Conservation (phyloP, 2,888 invertebrate species). For the Leptura quadrifasciata region DNA sequence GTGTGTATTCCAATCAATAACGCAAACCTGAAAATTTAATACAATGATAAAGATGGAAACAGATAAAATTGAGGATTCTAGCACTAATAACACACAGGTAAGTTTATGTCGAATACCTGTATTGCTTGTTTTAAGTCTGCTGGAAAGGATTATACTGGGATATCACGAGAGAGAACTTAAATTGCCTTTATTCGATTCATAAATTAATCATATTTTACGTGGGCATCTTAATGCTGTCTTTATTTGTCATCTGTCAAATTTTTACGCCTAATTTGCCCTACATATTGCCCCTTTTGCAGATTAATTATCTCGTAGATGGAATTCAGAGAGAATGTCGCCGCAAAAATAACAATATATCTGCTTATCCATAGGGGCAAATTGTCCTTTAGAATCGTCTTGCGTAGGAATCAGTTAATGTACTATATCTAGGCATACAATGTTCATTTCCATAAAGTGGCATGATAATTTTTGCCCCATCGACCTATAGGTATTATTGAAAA, state of each 20-base stretch:
- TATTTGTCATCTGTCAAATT: constrained; percentile 59
- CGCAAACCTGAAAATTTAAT: constrained; percentile 51
- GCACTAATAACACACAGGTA: constrained; percentile 81
- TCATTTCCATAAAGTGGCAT: not conserved
- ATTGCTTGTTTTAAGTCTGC: constrained; percentile 4
- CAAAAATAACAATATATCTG: not conserved
- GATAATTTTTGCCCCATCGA: not conserved
- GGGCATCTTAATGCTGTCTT: constrained; percentile 47
- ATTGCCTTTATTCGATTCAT: constrained; percentile 31
- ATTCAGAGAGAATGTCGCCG: not conserved
- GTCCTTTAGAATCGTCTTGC: not conserved
- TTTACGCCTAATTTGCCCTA: constrained; percentile 50
- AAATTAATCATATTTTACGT: constrained; percentile 48
- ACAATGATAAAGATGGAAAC: constrained; percentile 92
- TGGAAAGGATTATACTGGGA: not conserved
- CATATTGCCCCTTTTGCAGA: constrained; percentile 43
- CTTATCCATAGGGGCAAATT: not conserved
- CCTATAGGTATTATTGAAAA: not conserved
- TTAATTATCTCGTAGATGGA: not conserved
- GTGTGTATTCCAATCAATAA: constrained; percentile 55
- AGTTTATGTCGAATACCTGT: constrained; percentile 54
- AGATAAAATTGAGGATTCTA: constrained; percentile 90
- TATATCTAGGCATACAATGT: not conserved
- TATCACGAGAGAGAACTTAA: constrained; percentile 20
- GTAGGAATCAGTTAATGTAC: not conserved